Evolutionary conservation across 1,140 invertebrate genomes (phyloP).

Genomic region (Diabrotica undecimpunctata): DNA sequence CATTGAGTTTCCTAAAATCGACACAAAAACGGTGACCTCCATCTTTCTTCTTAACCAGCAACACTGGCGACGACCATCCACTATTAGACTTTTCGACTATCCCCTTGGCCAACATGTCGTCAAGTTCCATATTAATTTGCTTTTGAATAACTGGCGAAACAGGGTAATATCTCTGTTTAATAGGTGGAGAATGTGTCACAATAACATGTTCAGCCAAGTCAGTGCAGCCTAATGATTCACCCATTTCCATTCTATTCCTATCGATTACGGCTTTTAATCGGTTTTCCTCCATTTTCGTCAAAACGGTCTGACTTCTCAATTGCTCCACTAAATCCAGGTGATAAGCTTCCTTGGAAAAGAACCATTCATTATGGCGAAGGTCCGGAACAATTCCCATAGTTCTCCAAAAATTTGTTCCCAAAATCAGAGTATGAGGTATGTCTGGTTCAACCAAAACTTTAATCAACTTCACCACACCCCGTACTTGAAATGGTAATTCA

Average conservation of each 20-base stretch:
- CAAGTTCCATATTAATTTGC: conserved; percentile 26
- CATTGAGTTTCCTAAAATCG: conserved; percentile 25
- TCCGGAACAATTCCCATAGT: conserved; percentile 25
- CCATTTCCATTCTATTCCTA: not conserved
- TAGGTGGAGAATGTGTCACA: conserved; percentile 13
- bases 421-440: too few species aligned
- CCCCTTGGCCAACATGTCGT: conserved; percentile 26
- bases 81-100: conserved; percentile 27
- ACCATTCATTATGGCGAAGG: not conserved
- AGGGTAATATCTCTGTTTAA: conserved; percentile 23
- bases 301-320: not conserved
- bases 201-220: conserved; percentile 26
- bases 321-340: not conserved
- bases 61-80: conserved; percentile 29
- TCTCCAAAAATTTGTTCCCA: conserved; percentile 23
- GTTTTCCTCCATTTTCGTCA: not conserved
- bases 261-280: not conserved
- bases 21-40: conserved; percentile 22
- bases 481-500: not conserved
- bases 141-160: too few species aligned
- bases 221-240: conserved; percentile 20
- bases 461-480: too few species aligned
- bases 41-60: conserved; percentile 26
- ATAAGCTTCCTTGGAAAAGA: not conserved
- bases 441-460: too few species aligned